These are phyloP conservation scores for Drosophila nannoptera DNA, from an alignment of 1,140 invertebrate species.

Conservation along the genomic window DNA sequence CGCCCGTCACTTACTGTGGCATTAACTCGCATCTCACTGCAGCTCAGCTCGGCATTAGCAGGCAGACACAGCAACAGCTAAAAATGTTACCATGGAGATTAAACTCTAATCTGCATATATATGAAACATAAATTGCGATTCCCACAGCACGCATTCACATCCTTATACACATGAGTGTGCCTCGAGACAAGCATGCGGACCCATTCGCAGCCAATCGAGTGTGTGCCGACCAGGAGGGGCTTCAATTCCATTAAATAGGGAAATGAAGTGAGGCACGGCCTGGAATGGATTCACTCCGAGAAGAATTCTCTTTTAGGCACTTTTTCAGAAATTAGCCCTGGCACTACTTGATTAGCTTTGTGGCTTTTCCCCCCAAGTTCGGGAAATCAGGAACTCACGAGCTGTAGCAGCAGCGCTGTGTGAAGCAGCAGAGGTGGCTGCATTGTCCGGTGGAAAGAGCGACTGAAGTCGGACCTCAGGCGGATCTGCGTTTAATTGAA, in stretches of 20 bases:
- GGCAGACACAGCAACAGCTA: conserved; percentile 20
- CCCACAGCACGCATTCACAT: neutral
- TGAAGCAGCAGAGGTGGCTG: neutral
- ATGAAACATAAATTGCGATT: neutral
- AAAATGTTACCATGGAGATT: neutral
- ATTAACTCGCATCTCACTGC: conserved; percentile 26
- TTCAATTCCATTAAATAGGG: too few species aligned
- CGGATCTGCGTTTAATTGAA: conserved; percentile 25
- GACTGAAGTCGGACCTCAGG: neutral
- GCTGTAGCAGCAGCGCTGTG: neutral
- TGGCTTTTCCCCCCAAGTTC: neutral
- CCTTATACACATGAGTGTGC: too few species aligned
- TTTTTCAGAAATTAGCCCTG: too few species aligned
- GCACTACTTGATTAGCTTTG: neutral
- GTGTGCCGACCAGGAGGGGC: too few species aligned
- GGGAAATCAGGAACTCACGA: conserved; percentile 9
- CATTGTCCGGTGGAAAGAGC: conserved; percentile 15
- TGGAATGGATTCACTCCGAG: too few species aligned
- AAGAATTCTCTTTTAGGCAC: too few species aligned
- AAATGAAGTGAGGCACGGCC: too few species aligned
- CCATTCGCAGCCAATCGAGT: too few species aligned
- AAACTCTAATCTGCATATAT: neutral
- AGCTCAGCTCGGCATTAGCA: conserved; percentile 28
- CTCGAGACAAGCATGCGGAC: too few species aligned
- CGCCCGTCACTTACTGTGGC: conserved; percentile 50